These are phyloP conservation scores for Onthophagus taurus DNA, from an alignment of 1,140 invertebrate genomes.

Conservation along the genomic window DNA sequence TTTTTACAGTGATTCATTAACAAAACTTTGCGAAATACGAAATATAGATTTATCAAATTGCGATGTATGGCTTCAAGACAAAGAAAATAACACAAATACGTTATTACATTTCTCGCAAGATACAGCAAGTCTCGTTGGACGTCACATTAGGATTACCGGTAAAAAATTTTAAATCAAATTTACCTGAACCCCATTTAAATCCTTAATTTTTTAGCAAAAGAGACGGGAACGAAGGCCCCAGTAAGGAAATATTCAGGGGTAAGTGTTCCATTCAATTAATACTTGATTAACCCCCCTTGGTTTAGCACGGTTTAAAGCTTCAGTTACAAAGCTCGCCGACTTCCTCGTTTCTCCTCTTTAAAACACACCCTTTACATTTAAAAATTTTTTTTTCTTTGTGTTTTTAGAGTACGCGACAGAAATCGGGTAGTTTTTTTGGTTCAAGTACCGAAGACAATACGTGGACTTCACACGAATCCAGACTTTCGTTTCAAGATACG, in stretches of 20 bases:
- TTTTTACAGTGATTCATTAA: conserved; percentile 42
- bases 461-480: conserved; percentile 9
- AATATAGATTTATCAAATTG: conserved; percentile 50
- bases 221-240: conserved; percentile 16
- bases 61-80: conserved; percentile 53
- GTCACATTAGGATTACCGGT: conserved; percentile 59
- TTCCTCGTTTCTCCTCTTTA: too few species aligned
- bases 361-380: not conserved
- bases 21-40: conserved; percentile 47
- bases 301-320: too few species aligned
- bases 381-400: conserved; percentile 1
- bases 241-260: conserved; percentile 33
- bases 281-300: not conserved
- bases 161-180: conserved; percentile 21
- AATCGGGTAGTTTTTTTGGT: conserved; percentile 50
- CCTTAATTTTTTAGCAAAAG: not conserved
- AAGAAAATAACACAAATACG: conserved; percentile 41
- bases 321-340: too few species aligned
- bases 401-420: conserved; percentile 43
- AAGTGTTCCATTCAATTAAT: conserved; percentile 18
- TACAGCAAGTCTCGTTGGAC: conserved; percentile 56
- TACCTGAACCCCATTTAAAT: not conserved
- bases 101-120: conserved; percentile 44
- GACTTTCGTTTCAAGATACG: conserved; percentile 26
- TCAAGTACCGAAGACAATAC: conserved; percentile 38